Percentiles rank a stretch among this genome's conserved stretches.
These are phyloP conservation scores for Mustela nigripes DNA, from an alignment of 2,113 vertebrate genomes.

Conservation along the genomic window DNA sequence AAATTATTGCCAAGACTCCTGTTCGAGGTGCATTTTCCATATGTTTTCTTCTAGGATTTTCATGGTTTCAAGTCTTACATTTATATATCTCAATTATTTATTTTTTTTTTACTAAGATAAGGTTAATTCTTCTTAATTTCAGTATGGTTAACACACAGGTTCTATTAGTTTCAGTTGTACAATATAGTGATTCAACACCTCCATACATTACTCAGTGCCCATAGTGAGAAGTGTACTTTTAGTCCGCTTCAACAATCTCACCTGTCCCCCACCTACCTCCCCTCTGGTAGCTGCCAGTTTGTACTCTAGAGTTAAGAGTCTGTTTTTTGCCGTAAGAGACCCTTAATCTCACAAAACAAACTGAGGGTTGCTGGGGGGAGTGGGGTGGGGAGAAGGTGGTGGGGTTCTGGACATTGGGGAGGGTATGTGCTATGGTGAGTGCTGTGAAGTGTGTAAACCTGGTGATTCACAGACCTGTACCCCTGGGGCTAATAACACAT, in stretches of 20 bases:
- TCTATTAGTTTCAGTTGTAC: neutral
- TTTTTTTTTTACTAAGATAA: neutral
- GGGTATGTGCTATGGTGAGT: too few relatives aligned
- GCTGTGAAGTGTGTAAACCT: too few relatives aligned
- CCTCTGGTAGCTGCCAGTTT: neutral
- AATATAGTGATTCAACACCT: neutral
- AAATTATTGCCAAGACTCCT: neutral
- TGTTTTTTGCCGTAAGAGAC: too few relatives aligned
- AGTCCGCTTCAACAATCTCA: neutral
- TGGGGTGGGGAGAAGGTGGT: too few relatives aligned
- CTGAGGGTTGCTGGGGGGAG: too few relatives aligned
- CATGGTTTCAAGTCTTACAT: neutral
- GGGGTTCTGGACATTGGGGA: too few relatives aligned
- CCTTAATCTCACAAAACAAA: too few relatives aligned
- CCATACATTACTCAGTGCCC: neutral
- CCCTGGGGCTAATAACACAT: too few relatives aligned
- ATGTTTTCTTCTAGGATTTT: neutral
- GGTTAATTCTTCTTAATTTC: neutral
- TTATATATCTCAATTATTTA: neutral
- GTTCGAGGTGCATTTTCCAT: neutral
- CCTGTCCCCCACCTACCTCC: neutral
- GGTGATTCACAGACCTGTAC: too few relatives aligned
- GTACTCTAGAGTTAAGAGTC: neutral
- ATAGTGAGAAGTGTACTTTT: neutral
- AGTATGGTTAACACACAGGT: neutral